A percentile compares a stretch with the other conserved stretches of the same genome.
Evolutionary conservation across 2,797 vertebrate genomes (phyloP).

Genomic region (Oryzias dopingdopingensis): DNA sequence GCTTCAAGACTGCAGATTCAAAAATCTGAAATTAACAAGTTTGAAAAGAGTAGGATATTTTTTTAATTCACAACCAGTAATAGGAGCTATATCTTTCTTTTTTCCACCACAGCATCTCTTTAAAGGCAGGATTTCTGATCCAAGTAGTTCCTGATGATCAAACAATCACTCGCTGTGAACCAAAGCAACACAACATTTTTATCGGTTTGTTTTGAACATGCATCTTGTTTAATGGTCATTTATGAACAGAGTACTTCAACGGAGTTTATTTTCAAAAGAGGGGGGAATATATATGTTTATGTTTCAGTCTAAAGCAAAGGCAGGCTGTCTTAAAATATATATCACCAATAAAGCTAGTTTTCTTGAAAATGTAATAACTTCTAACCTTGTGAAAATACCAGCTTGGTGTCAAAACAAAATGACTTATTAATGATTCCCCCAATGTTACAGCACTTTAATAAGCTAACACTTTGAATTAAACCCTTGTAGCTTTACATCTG

Average conservation of each 20-base stretch:
- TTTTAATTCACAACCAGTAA: no score
- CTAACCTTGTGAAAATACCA: conserved; percentile 1
- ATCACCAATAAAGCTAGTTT: not conserved
- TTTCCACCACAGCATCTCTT: conserved; percentile 18
- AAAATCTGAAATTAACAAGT: conserved; percentile 29
- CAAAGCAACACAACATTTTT: conserved; percentile 30
- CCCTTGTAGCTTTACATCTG: not conserved
- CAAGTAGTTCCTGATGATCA: conserved; percentile 47
- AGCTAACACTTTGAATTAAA: conserved; percentile 17
- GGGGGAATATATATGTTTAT: not conserved
- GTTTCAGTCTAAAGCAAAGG: not conserved
- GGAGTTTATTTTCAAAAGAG: no score
- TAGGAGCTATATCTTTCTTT: not conserved
- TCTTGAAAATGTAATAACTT: not conserved
- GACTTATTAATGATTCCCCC: conserved; percentile 25
- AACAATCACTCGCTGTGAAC: conserved; percentile 49
- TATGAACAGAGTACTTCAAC: no score
- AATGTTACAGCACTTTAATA: conserved; percentile 17
- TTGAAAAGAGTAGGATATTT: no score
- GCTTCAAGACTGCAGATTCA: conserved; percentile 33
- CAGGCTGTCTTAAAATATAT: not conserved
- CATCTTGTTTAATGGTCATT: no score
- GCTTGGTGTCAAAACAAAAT: conserved; percentile 21
- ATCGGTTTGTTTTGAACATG: no score
- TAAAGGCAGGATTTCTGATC: conserved; percentile 44